A percentile compares a stretch with the other conserved stretches of the same genome.
phyloP scores from a whole-genome alignment of 2,888 invertebrate species.

The Cantharis lateralis region DNA sequence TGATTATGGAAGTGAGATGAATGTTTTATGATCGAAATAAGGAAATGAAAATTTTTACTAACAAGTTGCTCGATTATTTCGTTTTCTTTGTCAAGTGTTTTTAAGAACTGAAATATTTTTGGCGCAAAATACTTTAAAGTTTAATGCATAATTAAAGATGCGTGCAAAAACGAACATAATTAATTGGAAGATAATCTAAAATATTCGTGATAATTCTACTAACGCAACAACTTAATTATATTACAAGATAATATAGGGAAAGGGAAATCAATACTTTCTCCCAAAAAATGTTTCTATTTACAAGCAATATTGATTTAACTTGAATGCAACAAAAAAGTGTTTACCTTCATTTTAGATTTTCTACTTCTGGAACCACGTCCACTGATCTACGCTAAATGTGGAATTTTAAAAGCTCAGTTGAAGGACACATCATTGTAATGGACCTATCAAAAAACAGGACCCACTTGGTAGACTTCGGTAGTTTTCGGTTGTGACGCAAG shows the following conservation, averaged over 20 bases:
- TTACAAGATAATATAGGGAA: neutral
- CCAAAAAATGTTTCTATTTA: neutral
- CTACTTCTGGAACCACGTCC: neutral
- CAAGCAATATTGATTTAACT: neutral
- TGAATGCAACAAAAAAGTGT: neutral
- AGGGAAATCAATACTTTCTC: neutral
- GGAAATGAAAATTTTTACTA: neutral
- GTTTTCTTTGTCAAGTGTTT: neutral
- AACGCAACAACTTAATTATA: neutral
- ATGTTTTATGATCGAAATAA: neutral
- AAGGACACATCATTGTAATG: neutral
- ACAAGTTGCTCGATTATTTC: neutral
- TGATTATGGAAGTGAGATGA: neutral
- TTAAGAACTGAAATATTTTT: neutral
- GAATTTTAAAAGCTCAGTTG: neutral
- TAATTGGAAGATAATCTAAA: neutral
- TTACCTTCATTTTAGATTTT: neutral
- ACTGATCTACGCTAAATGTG: neutral
- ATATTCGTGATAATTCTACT: neutral
- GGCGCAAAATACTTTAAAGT: neutral
- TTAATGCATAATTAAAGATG: neutral
- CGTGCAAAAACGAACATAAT: neutral
- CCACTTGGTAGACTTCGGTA: neutral
- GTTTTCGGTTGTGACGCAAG: neutral
- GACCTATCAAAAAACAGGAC: neutral